phyloP scores from a whole-genome alignment of 2,113 vertebrate genomes.

The Donacobius atricapilla region DNA sequence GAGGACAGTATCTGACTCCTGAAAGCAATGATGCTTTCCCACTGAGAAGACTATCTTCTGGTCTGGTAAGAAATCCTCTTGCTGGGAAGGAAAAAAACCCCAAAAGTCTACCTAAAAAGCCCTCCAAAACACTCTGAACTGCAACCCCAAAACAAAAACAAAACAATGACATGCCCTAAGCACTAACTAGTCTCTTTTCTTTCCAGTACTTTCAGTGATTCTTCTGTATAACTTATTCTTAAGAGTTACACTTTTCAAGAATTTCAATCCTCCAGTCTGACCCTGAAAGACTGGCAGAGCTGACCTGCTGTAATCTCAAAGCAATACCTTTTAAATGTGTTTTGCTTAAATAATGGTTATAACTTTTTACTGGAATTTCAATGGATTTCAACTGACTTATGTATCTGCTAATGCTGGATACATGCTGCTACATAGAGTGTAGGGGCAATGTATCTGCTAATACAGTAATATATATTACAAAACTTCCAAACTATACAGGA shows the following conservation, averaged over 20 bases:
- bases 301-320: background rate
- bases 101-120: background rate
- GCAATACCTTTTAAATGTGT: background rate
- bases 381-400: background rate
- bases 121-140: background rate
- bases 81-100: background rate
- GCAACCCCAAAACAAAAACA: background rate
- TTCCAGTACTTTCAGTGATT: background rate
- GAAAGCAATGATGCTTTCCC: background rate
- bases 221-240: background rate
- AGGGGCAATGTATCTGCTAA: background rate
- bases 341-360: background rate
- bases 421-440: background rate
- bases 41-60: background rate
- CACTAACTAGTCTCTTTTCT: background rate
- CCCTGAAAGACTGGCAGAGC: background rate
- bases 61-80: background rate
- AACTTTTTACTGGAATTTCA: background rate
- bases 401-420: background rate
- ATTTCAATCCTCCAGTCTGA: background rate
- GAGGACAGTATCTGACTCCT: background rate
- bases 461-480: background rate
- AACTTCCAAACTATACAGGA: background rate
- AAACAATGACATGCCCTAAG: accelerated
- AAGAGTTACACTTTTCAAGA: background rate